Percentiles rank a stretch among this genome's conserved stretches.
These are phyloP conservation scores for Lasiurus borealis DNA, from an alignment of 2,113 vertebrate species.

Conservation along the genomic window DNA sequence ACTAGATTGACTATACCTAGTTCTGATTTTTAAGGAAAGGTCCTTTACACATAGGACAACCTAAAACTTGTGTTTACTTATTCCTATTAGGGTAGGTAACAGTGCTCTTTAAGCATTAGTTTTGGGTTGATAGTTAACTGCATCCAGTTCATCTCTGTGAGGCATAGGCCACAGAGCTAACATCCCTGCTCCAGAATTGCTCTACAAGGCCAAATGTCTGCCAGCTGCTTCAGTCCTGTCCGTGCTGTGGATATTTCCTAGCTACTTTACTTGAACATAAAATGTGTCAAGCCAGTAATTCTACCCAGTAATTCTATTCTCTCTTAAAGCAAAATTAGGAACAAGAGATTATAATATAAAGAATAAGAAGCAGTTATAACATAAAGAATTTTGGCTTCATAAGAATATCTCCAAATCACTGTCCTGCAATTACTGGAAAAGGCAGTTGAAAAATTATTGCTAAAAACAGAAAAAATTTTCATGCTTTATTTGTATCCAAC, in stretches of 20 bases:
- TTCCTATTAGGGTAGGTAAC: neutral
- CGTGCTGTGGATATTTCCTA: neutral
- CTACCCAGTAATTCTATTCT: neutral
- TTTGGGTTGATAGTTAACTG: neutral
- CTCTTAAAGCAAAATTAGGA: neutral
- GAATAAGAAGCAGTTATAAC: no score
- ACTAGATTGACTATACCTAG: neutral
- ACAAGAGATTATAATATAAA: no score
- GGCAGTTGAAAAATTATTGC: neutral
- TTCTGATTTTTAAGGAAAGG: constrained; percentile 4
- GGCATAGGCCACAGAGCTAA: neutral
- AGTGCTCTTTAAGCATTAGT: neutral
- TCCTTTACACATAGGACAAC: neutral
- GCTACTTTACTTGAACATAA: constrained; percentile 12
- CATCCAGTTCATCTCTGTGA: neutral
- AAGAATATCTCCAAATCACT: no score
- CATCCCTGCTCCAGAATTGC: neutral
- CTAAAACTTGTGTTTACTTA: constrained; percentile 7
- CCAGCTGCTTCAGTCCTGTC: neutral
- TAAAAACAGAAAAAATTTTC: neutral
- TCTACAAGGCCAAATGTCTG: neutral
- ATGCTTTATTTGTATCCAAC: neutral
- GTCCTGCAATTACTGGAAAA: no score
- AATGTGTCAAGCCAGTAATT: neutral
- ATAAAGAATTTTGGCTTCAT: no score